phyloP scores from a whole-genome alignment of 1,140 invertebrate species.

The Leptoteleia sp. region DNA sequence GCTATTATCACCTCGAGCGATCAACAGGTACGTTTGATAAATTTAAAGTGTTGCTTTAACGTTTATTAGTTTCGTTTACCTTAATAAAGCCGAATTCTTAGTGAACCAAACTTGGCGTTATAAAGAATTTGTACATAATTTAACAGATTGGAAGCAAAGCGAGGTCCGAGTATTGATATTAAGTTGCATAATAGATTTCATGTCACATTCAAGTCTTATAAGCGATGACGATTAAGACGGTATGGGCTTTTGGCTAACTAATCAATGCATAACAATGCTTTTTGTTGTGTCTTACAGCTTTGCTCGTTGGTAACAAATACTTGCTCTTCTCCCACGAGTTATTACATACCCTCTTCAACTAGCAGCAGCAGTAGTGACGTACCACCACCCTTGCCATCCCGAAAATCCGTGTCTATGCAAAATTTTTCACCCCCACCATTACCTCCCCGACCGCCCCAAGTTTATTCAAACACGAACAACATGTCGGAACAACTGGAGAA shows the following conservation, averaged over 20 bases:
- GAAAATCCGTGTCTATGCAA: conserved; percentile 81
- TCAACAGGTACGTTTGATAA: conserved; percentile 71
- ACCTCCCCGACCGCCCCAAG: conserved; percentile 78
- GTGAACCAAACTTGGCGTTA: not conserved
- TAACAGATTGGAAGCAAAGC: conserved; percentile 2
- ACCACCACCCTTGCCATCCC: conserved; percentile 84
- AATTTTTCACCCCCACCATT: conserved; percentile 79
- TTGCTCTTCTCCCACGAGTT: conserved; percentile 77
- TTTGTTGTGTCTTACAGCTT: conserved; percentile 82
- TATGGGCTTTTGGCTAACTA: conserved; percentile 68
- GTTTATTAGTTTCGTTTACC: too few species aligned
- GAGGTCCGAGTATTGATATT: conserved; percentile 13
- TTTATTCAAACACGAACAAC: conserved; percentile 77
- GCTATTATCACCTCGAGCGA: conserved; percentile 76
- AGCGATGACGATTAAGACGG: conserved; percentile 30
- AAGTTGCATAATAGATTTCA: conserved; percentile 2
- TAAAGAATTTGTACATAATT: conserved; percentile 15
- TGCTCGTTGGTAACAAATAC: conserved; percentile 81
- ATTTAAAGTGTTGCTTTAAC: too few species aligned
- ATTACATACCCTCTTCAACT: conserved; percentile 75
- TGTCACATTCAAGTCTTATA: conserved; percentile 24
- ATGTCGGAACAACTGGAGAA: conserved; percentile 77
- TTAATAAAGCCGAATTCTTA: not conserved
- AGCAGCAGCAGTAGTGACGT: conserved; percentile 75
- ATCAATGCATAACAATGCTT: conserved; percentile 71